A percentile compares a stretch with the other conserved stretches of the same genome.
Evolutionary conservation across 2,797 vertebrate genomes (phyloP).

Genomic region (Euthynnus affinis): DNA sequence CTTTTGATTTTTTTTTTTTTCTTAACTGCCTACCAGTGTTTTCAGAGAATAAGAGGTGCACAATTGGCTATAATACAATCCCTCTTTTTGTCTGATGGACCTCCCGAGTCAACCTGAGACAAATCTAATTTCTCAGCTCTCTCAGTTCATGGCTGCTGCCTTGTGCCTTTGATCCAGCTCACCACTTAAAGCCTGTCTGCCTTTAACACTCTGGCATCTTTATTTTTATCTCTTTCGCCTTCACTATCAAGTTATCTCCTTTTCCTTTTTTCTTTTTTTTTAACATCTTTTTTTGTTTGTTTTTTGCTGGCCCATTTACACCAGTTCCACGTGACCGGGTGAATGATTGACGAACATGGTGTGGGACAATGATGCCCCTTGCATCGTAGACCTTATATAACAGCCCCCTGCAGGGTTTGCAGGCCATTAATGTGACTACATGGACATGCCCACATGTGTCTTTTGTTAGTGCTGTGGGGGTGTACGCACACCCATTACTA

Average conservation of each 20-base stretch:
- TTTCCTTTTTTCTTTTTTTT: not conserved
- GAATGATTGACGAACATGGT: slow-evolving; percentile 66
- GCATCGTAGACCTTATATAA: slow-evolving; percentile 53
- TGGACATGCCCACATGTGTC: slow-evolving; percentile 26
- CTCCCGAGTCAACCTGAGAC: slow-evolving; percentile 58
- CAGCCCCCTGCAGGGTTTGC: slow-evolving; percentile 37
- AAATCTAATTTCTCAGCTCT: slow-evolving; percentile 70
- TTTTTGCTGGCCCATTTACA: slow-evolving; percentile 40
- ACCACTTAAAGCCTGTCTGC: slow-evolving; percentile 52
- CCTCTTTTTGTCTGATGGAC: slow-evolving; percentile 38
- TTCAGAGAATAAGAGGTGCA: slow-evolving; percentile 18
- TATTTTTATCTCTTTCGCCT: slow-evolving; percentile 56
- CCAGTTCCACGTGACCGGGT: slow-evolving; percentile 52
- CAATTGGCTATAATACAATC: slow-evolving; percentile 28
- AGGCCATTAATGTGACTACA: slow-evolving; percentile 26
- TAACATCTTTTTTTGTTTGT: no score
- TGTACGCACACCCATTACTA: slow-evolving; percentile 31
- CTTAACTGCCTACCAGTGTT: slow-evolving; percentile 16
- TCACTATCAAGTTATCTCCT: slow-evolving; percentile 3
- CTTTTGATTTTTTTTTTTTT: slow-evolving; percentile 10
- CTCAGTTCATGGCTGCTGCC: slow-evolving; percentile 44
- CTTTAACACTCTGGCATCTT: slow-evolving; percentile 43
- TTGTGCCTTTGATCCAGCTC: slow-evolving; percentile 69
- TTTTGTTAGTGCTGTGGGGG: not conserved
- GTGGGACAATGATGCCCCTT: slow-evolving; percentile 36